Evolutionary conservation across 37 sponge, comb jelly and placozoan genomes (phyloP).

Genomic region (Oopsacas minuta): DNA sequence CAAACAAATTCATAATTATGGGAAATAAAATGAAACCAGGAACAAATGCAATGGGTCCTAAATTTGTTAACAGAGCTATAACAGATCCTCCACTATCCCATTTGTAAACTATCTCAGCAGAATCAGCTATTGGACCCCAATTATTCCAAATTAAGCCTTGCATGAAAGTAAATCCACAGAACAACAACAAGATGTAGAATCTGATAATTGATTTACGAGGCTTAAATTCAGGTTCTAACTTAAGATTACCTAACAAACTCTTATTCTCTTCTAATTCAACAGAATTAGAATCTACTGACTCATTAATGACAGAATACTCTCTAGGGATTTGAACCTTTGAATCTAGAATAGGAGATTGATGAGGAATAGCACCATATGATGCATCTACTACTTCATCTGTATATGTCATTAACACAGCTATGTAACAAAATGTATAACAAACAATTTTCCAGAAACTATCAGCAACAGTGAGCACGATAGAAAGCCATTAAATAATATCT

Average conservation of each 20-base stretch:
- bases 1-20: neutral
- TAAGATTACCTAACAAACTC: neutral
- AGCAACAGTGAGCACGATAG: no score
- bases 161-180: neutral
- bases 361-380: neutral
- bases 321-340: neutral
- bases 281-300: neutral
- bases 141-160: neutral
- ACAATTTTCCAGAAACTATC: no score
- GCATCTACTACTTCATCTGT: no score
- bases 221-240: neutral
- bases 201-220: neutral
- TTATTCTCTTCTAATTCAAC: neutral
- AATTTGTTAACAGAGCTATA: neutral
- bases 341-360: no score
- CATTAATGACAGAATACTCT: neutral
- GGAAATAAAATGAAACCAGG: neutral
- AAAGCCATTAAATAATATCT: no score
- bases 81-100: neutral
- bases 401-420: neutral
- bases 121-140: neutral
- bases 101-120: neutral
- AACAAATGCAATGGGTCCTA: neutral
- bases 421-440: no score
- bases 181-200: neutral